Percentiles rank a stretch among this genome's conserved stretches.
These are phyloP conservation scores for Lutraria rhynchaena DNA, from an alignment of 1,140 invertebrate genomes.

Conservation along the genomic window DNA sequence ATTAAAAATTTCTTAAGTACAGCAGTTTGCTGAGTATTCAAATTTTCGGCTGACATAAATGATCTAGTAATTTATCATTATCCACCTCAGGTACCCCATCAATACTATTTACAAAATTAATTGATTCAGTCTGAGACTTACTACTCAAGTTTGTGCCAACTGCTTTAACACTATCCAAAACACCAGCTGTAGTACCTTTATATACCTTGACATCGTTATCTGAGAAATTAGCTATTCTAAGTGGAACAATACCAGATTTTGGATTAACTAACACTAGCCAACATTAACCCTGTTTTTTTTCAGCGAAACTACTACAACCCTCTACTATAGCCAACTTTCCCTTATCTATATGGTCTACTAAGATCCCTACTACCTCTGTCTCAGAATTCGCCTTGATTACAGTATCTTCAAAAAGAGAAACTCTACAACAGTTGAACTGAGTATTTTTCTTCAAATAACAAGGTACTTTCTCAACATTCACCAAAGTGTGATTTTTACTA, in stretches of 20 bases:
- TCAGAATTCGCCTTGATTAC: slow-evolving; percentile 11
- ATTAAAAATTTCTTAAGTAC: too few relatives aligned
- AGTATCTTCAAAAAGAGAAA: too few relatives aligned
- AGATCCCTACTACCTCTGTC: background rate
- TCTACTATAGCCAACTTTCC: background rate
- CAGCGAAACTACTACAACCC: background rate
- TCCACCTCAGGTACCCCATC: background rate
- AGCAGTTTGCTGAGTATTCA: slow-evolving; percentile 42
- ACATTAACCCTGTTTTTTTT: slow-evolving; percentile 33
- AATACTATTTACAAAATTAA: background rate
- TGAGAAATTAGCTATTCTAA: too few relatives aligned
- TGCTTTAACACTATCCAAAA: too few relatives aligned
- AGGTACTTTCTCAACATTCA: too few relatives aligned
- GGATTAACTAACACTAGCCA: slow-evolving; percentile 25
- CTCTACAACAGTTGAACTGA: too few relatives aligned
- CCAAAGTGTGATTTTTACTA: too few relatives aligned
- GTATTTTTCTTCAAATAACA: too few relatives aligned
- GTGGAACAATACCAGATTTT: background rate
- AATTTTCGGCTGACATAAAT: slow-evolving; percentile 26
- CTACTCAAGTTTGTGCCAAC: too few relatives aligned
- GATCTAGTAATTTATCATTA: background rate
- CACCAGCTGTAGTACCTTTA: background rate
- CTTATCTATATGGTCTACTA: background rate
- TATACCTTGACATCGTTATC: background rate
- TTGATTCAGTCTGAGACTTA: too few relatives aligned